A percentile compares a stretch with the other conserved stretches of the same genome.
Evolutionary conservation across 2,888 invertebrate genomes (phyloP).

Genomic region (Drosophila kuntzei): DNA sequence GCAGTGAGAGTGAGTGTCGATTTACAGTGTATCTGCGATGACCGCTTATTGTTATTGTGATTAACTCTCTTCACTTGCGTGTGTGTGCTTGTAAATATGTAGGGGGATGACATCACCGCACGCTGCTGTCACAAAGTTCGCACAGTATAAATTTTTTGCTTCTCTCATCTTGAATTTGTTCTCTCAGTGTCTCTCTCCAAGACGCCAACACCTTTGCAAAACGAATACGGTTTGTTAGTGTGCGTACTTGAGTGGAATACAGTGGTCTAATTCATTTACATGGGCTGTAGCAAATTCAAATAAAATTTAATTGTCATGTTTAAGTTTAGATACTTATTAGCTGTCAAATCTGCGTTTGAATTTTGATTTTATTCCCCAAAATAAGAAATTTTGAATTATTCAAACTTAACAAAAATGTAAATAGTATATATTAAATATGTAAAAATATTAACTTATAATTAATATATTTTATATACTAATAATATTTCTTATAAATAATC

Average conservation of each 20-base stretch:
- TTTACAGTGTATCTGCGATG: constrained; percentile 57
- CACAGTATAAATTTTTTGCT: constrained; percentile 41
- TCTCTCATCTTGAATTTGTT: constrained; percentile 23
- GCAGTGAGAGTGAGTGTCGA: constrained; percentile 48
- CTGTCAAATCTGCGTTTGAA: too few species aligned
- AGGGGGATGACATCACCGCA: constrained; percentile 76
- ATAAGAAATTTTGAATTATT: too few species aligned
- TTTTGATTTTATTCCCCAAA: too few species aligned
- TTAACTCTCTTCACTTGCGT: constrained; percentile 52
- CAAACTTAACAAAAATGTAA: too few species aligned
- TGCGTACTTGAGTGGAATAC: constrained; percentile 24
- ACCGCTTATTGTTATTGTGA: constrained; percentile 65
- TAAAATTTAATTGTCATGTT: too few species aligned
- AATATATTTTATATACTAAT: too few species aligned
- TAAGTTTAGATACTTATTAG: too few species aligned
- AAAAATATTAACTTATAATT: too few species aligned
- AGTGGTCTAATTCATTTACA: too few species aligned
- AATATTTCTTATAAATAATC: background rate
- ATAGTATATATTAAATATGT: too few species aligned
- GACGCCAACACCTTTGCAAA: constrained; percentile 64
- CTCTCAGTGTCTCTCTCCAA: constrained; percentile 18
- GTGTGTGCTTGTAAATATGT: constrained; percentile 49
- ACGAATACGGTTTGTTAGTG: constrained; percentile 15
- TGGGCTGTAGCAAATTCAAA: too few species aligned
- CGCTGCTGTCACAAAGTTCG: constrained; percentile 51